Evolutionary conservation across 2,888 invertebrate genomes (phyloP).

Genomic region (Papilio protenor): DNA sequence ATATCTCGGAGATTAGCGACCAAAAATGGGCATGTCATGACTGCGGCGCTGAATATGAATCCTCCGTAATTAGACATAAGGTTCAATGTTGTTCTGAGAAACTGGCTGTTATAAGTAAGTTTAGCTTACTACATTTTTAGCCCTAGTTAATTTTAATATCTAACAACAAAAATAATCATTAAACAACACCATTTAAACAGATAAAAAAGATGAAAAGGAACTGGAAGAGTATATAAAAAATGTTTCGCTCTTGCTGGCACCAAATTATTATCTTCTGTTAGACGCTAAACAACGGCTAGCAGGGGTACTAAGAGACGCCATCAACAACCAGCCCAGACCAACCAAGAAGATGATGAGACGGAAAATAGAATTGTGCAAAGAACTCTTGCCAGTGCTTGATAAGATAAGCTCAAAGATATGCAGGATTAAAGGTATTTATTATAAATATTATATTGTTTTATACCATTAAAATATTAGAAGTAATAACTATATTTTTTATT

Average conservation of each 20-base stretch:
- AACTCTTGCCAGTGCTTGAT: slow-evolving; percentile 86
- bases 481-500: slow-evolving; percentile 52
- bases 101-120: slow-evolving; percentile 72
- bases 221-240: slow-evolving; percentile 81
- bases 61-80: slow-evolving; percentile 59
- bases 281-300: slow-evolving; percentile 89
- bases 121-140: not conserved
- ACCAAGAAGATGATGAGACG: slow-evolving; percentile 84
- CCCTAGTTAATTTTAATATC: not conserved
- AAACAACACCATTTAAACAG: slow-evolving; percentile 55
- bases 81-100: slow-evolving; percentile 73
- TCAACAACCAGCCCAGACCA: slow-evolving; percentile 78
- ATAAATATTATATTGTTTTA: not conserved
- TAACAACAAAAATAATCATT: not conserved
- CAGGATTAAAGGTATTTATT: slow-evolving; percentile 84
- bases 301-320: slow-evolving; percentile 81
- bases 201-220: slow-evolving; percentile 76
- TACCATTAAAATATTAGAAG: slow-evolving; percentile 3
- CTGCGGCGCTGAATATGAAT: slow-evolving; percentile 72
- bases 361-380: slow-evolving; percentile 87
- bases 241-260: slow-evolving; percentile 84
- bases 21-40: slow-evolving; percentile 82
- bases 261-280: slow-evolving; percentile 87
- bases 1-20: slow-evolving; percentile 63
- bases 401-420: slow-evolving; percentile 89